Percentiles rank a stretch among this genome's conserved stretches.
phyloP scores from a whole-genome alignment of 2,888 invertebrate species.

The Ormyrus pomaceus region DNA sequence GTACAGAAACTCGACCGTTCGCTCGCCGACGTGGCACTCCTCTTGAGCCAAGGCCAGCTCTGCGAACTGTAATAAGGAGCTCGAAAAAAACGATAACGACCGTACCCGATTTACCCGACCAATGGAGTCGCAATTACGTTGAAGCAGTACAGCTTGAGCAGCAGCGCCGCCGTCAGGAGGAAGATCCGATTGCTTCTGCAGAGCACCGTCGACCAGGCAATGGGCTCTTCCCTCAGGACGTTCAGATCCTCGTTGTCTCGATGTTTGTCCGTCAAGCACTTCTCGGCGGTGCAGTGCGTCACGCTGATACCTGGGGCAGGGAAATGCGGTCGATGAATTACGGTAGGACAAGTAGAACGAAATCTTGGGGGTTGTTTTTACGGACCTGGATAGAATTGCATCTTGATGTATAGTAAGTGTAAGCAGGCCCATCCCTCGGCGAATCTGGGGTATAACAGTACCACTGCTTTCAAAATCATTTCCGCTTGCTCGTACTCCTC shows the following conservation, averaged over 20 bases:
- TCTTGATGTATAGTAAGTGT: constrained; percentile 66
- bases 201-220: constrained; percentile 64
- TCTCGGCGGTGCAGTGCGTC: constrained; percentile 62
- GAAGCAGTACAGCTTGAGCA: constrained; percentile 64
- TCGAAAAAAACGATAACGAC: not conserved
- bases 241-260: constrained; percentile 43
- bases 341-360: too few relatives aligned
- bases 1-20: constrained; percentile 62
- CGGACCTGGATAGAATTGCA: constrained; percentile 64
- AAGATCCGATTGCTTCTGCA: constrained; percentile 60
- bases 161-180: constrained; percentile 58
- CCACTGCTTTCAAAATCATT: constrained; percentile 62
- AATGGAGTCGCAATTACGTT: constrained; percentile 58
- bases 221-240: constrained; percentile 60
- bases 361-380: too few relatives aligned
- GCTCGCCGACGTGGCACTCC: constrained; percentile 54
- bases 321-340: too few relatives aligned
- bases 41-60: constrained; percentile 65
- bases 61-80: constrained; percentile 61
- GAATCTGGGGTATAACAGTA: constrained; percentile 64
- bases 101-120: too few relatives aligned
- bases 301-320: constrained; percentile 62
- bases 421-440: constrained; percentile 66
- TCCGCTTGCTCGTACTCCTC: constrained; percentile 63
- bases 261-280: constrained; percentile 62